Base-by-base conservation (phyloP, 92 coral and sea anemone species). In the Actinostola sp. region DNA sequence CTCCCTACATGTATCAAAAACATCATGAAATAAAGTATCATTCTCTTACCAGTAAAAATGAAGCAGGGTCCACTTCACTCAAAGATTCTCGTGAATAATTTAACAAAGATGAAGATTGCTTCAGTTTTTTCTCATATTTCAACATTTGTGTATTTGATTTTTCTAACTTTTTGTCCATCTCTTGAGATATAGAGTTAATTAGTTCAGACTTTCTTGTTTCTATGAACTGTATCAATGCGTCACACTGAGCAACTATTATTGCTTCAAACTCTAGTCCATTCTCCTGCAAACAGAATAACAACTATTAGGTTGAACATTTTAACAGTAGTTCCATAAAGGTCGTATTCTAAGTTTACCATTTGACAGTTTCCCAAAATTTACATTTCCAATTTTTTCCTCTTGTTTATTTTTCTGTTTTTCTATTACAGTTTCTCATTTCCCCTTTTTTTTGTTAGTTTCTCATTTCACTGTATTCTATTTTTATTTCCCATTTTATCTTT, bases 221-320 rank as follows among this genome's bases (percentile, higher is more conserved):
- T 48, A 93, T 85, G 31, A 93, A 81, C 56, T 75, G 90, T 42
- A 93, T 85, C 72, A 93, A 66, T 4, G 96, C 86, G 76, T 93
- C 98, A 54, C 98, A 93, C 71, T 93, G 98, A 0, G 98, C 98
- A 2, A 93, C 98, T 20, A 93, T 82, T 43, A 96, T 93, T 31
- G 98, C 97, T 57, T 93, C 98, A 80, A 93, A 93, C 32, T 93
- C 98, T 72, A 93, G 83, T 28, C 94, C 90, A 77, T 93, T 93
- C 77, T 93, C 98, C 98, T 93, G 70, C 26, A 67, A 77, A 1
- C 25, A 49, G 13, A 30, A 30, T 27, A 21, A 27, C 21, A 14
- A 54, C 5, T n/a, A 26, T 53, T 53, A 26, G 8, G 8, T 19
- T 5, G 24, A 26, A 19, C 60, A 19, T 53, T 6, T 53, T 53